A percentile compares a stretch with the other conserved stretches of the same genome.
Evolutionary conservation across 2,113 vertebrate species (phyloP).

Genomic region (Psophia crepitans): DNA sequence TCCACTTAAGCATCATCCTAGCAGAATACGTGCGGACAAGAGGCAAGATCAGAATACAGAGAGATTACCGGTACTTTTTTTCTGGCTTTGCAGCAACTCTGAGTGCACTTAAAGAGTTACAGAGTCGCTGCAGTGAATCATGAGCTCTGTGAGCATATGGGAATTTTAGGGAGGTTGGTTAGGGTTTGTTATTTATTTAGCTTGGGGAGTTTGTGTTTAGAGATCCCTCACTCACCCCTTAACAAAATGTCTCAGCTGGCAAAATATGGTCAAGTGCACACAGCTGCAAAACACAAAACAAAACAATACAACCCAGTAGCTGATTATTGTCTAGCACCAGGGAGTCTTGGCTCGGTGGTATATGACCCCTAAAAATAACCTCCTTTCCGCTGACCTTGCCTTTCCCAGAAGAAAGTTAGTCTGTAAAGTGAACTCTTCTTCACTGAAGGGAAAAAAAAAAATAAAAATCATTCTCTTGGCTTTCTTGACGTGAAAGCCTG

Average conservation of each 20-base stretch:
- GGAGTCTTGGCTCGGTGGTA: not conserved
- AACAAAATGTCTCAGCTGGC: constrained; percentile 63
- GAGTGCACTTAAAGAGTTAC: constrained; percentile 32
- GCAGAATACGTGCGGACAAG: not conserved
- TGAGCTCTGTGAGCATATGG: constrained; percentile 10
- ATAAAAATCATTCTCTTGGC: not conserved
- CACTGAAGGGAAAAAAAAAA: not conserved
- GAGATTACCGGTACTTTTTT: not conserved
- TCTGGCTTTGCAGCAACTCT: not conserved
- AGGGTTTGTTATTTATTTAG: constrained; percentile 67
- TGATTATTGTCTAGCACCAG: constrained; percentile 40
- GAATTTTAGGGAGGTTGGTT: constrained; percentile 61
- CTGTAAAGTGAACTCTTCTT: not conserved
- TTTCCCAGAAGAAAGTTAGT: constrained; percentile 44
- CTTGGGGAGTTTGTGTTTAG: constrained; percentile 63
- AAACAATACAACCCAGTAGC: constrained; percentile 57
- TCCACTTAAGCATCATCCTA: not conserved
- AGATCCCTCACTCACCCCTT: constrained; percentile 65
- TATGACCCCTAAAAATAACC: constrained; percentile 55
- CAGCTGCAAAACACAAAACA: constrained; percentile 67
- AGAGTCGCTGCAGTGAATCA: constrained; percentile 39
- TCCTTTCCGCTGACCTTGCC: not conserved
- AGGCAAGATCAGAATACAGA: not conserved
- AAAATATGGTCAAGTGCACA: constrained; percentile 72
- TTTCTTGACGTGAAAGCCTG: constrained; percentile 8